Conservation (phyloP, 2,113 vertebrate genomes). For the Cochlearius cochlearius region DNA sequence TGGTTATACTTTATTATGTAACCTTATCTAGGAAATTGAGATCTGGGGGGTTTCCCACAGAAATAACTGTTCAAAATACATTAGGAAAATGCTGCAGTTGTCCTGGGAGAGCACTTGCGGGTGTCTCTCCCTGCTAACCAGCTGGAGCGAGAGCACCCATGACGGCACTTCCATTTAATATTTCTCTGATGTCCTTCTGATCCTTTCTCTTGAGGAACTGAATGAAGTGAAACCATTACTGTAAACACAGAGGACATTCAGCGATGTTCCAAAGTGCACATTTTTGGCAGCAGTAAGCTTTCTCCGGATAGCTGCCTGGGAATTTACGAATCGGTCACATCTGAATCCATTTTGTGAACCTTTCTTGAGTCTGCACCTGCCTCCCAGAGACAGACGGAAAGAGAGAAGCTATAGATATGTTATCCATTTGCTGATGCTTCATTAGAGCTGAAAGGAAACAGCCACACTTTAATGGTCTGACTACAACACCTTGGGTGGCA, state of each 20-base stretch:
- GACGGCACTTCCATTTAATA: neutral
- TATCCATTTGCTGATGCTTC: neutral
- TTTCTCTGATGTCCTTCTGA: neutral
- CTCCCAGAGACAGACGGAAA: neutral
- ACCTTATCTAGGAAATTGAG: neutral
- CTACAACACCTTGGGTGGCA: neutral
- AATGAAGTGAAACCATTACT: neutral
- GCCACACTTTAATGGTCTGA: neutral
- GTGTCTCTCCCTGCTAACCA: neutral
- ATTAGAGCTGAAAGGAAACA: neutral
- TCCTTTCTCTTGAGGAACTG: neutral
- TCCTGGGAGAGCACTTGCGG: neutral
- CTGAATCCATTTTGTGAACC: neutral
- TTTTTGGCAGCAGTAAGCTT: conserved; percentile 4
- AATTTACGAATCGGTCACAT: neutral
- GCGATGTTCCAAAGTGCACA: neutral
- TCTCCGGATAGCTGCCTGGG: neutral
- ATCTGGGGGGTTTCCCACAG: neutral
- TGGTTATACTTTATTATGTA: neutral
- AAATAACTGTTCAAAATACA: neutral
- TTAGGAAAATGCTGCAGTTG: neutral
- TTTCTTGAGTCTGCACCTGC: neutral
- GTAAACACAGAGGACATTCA: neutral
- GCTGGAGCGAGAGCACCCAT: neutral
- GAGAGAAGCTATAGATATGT: neutral